phyloP scores from a whole-genome alignment of 2,113 vertebrate species.

The Cephalopholis sonnerati region DNA sequence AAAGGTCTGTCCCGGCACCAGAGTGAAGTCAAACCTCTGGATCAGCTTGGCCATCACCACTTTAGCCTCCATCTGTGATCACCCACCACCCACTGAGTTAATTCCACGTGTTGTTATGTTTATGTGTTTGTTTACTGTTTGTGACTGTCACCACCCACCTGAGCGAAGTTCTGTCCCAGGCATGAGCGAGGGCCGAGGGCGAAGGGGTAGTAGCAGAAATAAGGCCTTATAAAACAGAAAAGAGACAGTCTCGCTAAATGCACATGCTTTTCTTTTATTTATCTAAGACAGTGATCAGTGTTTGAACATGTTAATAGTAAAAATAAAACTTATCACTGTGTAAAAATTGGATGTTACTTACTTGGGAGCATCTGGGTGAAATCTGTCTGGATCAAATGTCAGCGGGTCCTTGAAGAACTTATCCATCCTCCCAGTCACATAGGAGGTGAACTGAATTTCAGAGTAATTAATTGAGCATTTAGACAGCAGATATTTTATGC shows the following conservation, averaged over 20 bases:
- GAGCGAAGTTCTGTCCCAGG: constrained; percentile 91
- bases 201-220: constrained; percentile 91
- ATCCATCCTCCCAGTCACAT: constrained; percentile 88
- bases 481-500: not conserved
- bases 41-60: constrained; percentile 94
- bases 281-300: not conserved
- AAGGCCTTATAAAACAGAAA: constrained; percentile 75
- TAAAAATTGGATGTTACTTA: constrained; percentile 74
- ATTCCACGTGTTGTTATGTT: not conserved
- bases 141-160: constrained; percentile 82
- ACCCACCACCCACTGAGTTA: not conserved
- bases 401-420: constrained; percentile 91
- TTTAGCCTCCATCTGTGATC: constrained; percentile 92
- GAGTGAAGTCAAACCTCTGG: constrained; percentile 91
- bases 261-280: not conserved
- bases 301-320: not conserved
- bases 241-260: not conserved
- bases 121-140: not conserved
- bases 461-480: not conserved
- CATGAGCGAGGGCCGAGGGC: constrained; percentile 91
- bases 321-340: not conserved
- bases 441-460: constrained; percentile 87
- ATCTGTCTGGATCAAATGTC: constrained; percentile 93
- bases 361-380: constrained; percentile 90
- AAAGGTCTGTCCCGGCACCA: constrained; percentile 88